Conservation (phyloP, 2,797 vertebrate genomes). For the Anguilla marmorata region DNA sequence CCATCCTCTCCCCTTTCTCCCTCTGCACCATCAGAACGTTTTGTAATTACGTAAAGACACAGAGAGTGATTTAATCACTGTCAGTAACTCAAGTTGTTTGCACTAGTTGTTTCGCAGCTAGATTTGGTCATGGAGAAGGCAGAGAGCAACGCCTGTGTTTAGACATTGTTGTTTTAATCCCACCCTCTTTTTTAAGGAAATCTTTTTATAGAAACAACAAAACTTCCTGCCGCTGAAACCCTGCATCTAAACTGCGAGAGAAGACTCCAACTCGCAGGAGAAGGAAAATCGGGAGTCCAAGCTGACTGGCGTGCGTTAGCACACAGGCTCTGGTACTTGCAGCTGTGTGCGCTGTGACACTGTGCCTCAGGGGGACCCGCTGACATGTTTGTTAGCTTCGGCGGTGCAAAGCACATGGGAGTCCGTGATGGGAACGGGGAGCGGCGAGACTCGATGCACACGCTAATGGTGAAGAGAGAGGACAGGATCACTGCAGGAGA, state of each 20-base stretch:
- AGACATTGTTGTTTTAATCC: background rate
- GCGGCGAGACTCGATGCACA: background rate
- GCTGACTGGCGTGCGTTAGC: background rate
- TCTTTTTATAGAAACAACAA: slow-evolving; percentile 18
- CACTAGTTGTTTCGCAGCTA: background rate
- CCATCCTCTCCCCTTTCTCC: background rate
- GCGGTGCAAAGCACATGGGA: background rate
- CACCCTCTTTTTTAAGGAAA: background rate
- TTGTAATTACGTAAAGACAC: background rate
- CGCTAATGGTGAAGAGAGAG: background rate
- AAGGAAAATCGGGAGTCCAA: background rate
- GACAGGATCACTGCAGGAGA: background rate
- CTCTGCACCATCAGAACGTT: background rate
- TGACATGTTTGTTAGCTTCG: background rate
- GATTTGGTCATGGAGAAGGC: background rate
- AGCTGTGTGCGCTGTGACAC: background rate
- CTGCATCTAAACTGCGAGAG: background rate
- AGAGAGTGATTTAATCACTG: background rate
- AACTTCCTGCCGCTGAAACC: background rate
- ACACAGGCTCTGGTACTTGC: background rate
- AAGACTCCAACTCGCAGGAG: background rate
- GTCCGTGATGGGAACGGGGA: background rate
- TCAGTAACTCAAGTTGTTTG: background rate
- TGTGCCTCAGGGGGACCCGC: background rate
- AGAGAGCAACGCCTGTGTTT: background rate